These are phyloP conservation scores for Cremastinae sp. DNA, from an alignment of 2,888 invertebrate genomes.

Conservation along the genomic window DNA sequence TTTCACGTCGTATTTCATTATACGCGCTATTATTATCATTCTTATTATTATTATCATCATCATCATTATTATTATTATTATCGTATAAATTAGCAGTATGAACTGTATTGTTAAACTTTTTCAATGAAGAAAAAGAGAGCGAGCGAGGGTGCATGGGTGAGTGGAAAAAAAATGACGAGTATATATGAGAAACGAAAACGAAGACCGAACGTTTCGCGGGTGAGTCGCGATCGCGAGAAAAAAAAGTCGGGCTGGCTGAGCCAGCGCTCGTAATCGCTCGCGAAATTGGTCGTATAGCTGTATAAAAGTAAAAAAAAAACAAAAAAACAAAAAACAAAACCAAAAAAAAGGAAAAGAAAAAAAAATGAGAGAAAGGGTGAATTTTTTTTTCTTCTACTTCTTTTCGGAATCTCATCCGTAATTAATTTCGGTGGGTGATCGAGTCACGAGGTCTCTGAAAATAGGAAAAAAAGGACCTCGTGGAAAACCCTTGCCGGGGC, in stretches of 20 bases:
- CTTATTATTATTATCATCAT: too few species aligned
- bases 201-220: conserved; percentile 44
- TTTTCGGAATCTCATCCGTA: conserved; percentile 56
- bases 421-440: conserved; percentile 61
- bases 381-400: conserved; percentile 49
- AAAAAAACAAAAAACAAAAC: too few species aligned
- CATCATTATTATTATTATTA: too few species aligned
- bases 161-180: background rate
- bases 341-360: background rate
- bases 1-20: conserved; percentile 45
- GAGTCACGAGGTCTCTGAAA: conserved; percentile 33
- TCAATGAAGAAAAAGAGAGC: conserved; percentile 36
- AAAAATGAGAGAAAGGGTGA: too few species aligned
- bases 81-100: conserved; percentile 48
- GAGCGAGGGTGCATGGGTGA: background rate
- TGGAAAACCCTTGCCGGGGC: conserved; percentile 75
- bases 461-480: conserved; percentile 3
- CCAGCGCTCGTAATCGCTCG: conserved; percentile 24
- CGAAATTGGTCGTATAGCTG: conserved; percentile 21
- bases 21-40: conserved; percentile 47
- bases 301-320: conserved; percentile 16
- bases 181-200: background rate
- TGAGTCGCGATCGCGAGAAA: conserved; percentile 26
- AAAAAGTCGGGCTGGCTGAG: conserved; percentile 13
- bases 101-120: conserved; percentile 59